phyloP scores from a whole-genome alignment of 1,140 invertebrate genomes.

The Ips typographus region DNA sequence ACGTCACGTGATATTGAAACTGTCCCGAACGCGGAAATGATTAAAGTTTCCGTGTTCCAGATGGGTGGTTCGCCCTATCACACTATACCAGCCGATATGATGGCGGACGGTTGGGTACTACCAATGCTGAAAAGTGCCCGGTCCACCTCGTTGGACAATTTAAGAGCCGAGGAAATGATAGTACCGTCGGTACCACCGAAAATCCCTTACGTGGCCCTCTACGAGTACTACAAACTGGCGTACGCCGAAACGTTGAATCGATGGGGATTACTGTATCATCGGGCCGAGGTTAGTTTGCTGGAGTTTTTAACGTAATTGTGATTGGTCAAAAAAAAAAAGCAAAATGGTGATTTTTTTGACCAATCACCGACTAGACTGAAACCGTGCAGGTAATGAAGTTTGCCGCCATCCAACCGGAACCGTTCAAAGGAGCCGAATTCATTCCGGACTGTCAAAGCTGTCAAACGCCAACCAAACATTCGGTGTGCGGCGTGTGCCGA shows the following conservation, averaged over 20 bases:
- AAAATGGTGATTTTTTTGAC: too few relatives aligned
- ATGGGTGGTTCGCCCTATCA: slow-evolving; percentile 83
- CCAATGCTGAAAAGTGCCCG: slow-evolving; percentile 54
- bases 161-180: slow-evolving; percentile 52
- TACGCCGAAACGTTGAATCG: slow-evolving; percentile 89
- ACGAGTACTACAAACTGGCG: slow-evolving; percentile 82
- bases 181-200: slow-evolving; percentile 29
- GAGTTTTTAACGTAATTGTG: background rate
- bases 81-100: slow-evolving; percentile 83
- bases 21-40: too few relatives aligned
- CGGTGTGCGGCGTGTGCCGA: slow-evolving; percentile 58
- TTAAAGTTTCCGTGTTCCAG: slow-evolving; percentile 13
- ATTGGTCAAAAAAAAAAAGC: background rate
- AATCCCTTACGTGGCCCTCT: slow-evolving; percentile 56
- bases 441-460: slow-evolving; percentile 74
- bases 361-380: background rate
- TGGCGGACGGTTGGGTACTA: slow-evolving; percentile 75
- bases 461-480: slow-evolving; percentile 63
- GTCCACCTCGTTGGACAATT: slow-evolving; percentile 80
- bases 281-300: slow-evolving; percentile 64
- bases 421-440: slow-evolving; percentile 73
- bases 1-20: too few relatives aligned
- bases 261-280: slow-evolving; percentile 76
- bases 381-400: slow-evolving; percentile 64
- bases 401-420: slow-evolving; percentile 59